Percentiles rank a stretch among this genome's conserved stretches.
Conservation (phyloP, 2,797 vertebrate genomes). For the Morus bassanus region DNA sequence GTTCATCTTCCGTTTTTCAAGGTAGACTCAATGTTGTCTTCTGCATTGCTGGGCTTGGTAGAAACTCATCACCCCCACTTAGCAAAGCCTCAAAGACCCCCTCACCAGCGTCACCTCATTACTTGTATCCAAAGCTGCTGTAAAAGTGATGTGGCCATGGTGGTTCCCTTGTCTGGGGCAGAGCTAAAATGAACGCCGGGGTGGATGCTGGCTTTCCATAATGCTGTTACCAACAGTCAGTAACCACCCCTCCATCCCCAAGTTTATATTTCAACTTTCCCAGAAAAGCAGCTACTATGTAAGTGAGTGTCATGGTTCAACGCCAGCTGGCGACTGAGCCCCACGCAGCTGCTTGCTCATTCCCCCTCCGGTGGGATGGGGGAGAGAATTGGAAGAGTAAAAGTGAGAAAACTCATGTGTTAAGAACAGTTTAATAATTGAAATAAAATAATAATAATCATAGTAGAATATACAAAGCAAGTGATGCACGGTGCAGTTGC, state of each 20-base stretch:
- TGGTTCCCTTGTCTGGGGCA: not conserved
- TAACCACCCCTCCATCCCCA: not conserved
- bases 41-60: not conserved
- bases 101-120: not conserved
- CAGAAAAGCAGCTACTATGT: not conserved
- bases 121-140: too few species aligned
- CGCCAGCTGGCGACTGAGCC: too few species aligned
- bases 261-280: not conserved
- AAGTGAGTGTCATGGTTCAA: too few species aligned
- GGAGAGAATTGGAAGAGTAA: too few species aligned
- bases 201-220: not conserved
- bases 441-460: too few species aligned
- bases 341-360: too few species aligned
- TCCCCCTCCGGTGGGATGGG: too few species aligned
- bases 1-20: not conserved
- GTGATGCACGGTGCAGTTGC: too few species aligned
- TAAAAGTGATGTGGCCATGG: rapidly evolving
- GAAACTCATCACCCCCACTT: not conserved
- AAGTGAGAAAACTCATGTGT: too few species aligned
- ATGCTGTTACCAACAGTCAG: too few species aligned
- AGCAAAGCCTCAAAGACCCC: not conserved
- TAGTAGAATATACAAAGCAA: too few species aligned
- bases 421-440: too few species aligned
- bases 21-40: not conserved
- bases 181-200: not conserved